Conservation (phyloP, 2,888 invertebrate species). For the Apamea monoglypha region DNA sequence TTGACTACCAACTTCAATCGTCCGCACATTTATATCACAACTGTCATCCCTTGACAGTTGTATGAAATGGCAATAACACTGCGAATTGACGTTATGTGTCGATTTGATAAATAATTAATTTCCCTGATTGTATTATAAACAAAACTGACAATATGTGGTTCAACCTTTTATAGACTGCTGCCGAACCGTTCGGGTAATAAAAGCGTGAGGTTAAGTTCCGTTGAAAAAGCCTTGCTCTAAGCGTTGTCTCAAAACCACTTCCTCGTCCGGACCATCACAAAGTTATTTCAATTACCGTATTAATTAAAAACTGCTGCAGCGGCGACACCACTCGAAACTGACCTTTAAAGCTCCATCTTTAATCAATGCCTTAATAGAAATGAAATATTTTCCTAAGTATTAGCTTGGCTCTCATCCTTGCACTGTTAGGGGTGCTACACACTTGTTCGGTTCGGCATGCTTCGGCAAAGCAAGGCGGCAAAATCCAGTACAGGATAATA, state of each 20-base stretch:
- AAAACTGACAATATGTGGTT: neutral
- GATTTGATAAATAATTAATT: too few relatives aligned
- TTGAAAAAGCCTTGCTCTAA: neutral
- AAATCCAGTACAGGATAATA: neutral
- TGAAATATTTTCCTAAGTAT: constrained; percentile 27
- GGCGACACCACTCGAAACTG: constrained; percentile 12
- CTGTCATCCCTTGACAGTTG: too few relatives aligned
- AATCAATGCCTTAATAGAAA: constrained; percentile 29
- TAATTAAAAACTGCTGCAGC: constrained; percentile 24
- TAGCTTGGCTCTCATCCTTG: neutral
- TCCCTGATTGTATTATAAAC: neutral
- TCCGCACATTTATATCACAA: too few relatives aligned
- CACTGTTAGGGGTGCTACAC: neutral
- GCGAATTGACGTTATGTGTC: too few relatives aligned
- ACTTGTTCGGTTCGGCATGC: neutral
- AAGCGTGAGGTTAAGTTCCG: neutral
- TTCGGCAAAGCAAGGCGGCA: neutral
- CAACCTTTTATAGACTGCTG: neutral
- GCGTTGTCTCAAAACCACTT: neutral
- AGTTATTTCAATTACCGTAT: constrained; percentile 26
- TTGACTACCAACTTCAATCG: too few relatives aligned
- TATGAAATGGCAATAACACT: too few relatives aligned
- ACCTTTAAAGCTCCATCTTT: constrained; percentile 20
- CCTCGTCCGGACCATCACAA: neutral
- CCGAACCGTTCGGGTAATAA: neutral